Evolutionary conservation across 2,888 invertebrate species (phyloP).

Genomic region (Luffia ferchaultella): DNA sequence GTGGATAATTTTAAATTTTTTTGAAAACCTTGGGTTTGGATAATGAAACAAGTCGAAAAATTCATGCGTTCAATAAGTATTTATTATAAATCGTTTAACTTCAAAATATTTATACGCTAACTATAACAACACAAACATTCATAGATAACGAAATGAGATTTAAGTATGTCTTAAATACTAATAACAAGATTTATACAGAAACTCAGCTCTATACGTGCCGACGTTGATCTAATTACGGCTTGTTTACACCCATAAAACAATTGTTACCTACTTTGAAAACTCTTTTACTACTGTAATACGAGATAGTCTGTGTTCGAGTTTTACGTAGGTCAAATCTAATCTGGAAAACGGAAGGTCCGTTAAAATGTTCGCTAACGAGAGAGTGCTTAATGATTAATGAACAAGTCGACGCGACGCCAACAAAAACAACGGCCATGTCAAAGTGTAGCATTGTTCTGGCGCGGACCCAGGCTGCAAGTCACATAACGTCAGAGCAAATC

Average conservation of each 20-base stretch:
- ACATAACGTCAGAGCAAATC: constrained; percentile 9
- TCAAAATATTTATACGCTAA: too few relatives aligned
- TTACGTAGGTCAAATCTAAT: not conserved
- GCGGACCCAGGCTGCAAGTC: constrained; percentile 23
- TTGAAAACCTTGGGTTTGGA: not conserved
- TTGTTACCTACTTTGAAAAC: not conserved
- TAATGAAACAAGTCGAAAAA: not conserved
- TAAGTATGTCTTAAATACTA: not conserved
- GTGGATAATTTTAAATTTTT: not conserved
- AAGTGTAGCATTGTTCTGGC: constrained; percentile 38
- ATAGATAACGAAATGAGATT: too few relatives aligned
- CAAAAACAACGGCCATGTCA: constrained; percentile 49
- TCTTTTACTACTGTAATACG: not conserved
- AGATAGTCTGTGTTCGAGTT: not conserved
- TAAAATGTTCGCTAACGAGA: constrained; percentile 40
- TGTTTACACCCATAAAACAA: not conserved
- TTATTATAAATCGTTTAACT: too few relatives aligned
- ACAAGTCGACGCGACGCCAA: constrained; percentile 33
- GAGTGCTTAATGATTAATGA: constrained; percentile 57
- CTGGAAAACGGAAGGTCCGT: constrained; percentile 18
- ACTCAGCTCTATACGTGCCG: too few relatives aligned
- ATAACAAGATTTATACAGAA: not conserved
- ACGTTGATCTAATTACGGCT: too few relatives aligned
- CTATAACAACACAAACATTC: too few relatives aligned
- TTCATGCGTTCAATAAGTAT: not conserved